These are phyloP conservation scores for Lapara coniferarum DNA, from an alignment of 2,888 invertebrate species.

Conservation along the genomic window DNA sequence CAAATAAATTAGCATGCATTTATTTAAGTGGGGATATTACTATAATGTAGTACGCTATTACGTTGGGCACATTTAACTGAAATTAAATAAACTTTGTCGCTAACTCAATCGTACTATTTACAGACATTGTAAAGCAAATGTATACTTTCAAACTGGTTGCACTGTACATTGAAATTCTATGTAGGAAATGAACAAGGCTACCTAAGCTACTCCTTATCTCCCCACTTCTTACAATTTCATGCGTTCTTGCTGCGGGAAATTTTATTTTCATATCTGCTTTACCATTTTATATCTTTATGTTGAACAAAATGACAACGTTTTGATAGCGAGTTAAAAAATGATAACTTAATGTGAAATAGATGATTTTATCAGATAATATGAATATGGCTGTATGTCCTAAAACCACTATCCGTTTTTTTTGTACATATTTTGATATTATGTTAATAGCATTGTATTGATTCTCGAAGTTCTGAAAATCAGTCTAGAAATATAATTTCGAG, in stretches of 20 bases:
- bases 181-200: conserved; percentile 25
- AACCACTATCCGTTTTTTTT: no score
- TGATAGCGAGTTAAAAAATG: no score
- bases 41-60: no score
- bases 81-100: conserved; percentile 18
- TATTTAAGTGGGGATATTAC: no score
- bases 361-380: no score
- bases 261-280: not conserved
- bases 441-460: no score
- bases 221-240: conserved; percentile 20
- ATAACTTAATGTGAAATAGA: no score
- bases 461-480: no score
- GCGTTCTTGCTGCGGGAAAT: not conserved
- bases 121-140: conserved; percentile 23
- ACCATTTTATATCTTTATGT: not conserved
- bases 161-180: conserved; percentile 25
- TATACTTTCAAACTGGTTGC: conserved; percentile 14
- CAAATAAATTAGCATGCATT: no score
- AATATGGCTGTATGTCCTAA: no score
- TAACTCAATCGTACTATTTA: conserved; percentile 16
- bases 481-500: no score
- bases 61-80: not conserved
- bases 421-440: no score
- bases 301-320: not conserved
- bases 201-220: conserved; percentile 20